Evolutionary conservation across 2,888 invertebrate species (phyloP).

Genomic region (Hartigia nigra): DNA sequence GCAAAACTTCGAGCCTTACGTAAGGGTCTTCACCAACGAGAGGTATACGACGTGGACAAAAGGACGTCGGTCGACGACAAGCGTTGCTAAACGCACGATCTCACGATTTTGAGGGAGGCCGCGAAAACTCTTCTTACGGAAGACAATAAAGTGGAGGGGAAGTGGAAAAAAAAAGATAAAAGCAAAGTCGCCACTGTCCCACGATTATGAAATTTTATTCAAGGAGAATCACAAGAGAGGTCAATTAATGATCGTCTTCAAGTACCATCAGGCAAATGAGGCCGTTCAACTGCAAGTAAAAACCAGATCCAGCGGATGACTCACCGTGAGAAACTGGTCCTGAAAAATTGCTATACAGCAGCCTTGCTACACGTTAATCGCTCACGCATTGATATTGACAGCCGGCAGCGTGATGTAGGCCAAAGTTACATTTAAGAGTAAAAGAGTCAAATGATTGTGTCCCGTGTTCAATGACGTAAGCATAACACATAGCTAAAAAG

Average conservation of each 20-base stretch:
- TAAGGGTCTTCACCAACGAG: neutral
- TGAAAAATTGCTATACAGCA: constrained; percentile 19
- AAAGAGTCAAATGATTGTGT: neutral
- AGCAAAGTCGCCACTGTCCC: neutral
- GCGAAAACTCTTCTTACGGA: constrained; percentile 46
- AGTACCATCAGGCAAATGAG: constrained; percentile 16
- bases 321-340: constrained; percentile 34
- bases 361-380: neutral
- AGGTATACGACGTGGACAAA: neutral
- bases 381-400: neutral
- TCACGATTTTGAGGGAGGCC: constrained; percentile 49
- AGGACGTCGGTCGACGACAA: neutral
- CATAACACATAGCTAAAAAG: neutral
- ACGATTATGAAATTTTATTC: neutral
- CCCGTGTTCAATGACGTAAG: neutral
- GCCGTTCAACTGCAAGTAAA: constrained; percentile 29
- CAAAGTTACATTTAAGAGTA: neutral
- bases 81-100: constrained; percentile 51
- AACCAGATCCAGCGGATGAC: constrained; percentile 26
- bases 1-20: neutral
- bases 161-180: neutral
- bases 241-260: neutral
- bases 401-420: neutral
- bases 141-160: constrained; percentile 26
- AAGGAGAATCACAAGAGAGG: neutral